Conservation (phyloP, 2,113 vertebrate genomes). For the Silurus asotus region DNA sequence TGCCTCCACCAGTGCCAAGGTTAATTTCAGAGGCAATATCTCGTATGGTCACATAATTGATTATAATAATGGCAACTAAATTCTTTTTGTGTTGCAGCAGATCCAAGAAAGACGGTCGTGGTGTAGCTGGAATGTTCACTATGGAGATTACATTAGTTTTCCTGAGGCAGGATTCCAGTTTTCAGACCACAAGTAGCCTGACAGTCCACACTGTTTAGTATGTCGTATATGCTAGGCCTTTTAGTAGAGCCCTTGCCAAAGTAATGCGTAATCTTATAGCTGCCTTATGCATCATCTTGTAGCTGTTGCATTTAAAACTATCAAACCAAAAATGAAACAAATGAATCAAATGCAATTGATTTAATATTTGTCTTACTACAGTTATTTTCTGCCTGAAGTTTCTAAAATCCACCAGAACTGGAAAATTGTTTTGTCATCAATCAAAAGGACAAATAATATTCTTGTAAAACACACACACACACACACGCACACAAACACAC, state of each 20-base stretch:
- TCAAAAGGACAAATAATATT: background rate
- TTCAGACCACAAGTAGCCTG: slow-evolving; percentile 15
- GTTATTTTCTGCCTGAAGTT: background rate
- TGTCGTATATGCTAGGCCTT: background rate
- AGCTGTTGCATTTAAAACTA: background rate
- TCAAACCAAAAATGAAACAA: background rate
- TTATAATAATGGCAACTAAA: slow-evolving; percentile 34
- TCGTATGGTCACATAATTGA: slow-evolving; percentile 42
- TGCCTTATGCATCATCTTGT: background rate
- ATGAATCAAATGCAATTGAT: background rate
- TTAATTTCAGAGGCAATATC: slow-evolving; percentile 23
- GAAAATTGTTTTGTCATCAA: slow-evolving; percentile 23
- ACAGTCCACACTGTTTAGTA: slow-evolving; percentile 11
- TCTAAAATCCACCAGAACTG: slow-evolving; percentile 12
- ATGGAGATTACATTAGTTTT: slow-evolving; percentile 42
- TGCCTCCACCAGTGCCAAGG: background rate
- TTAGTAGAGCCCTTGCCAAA: slow-evolving; percentile 11
- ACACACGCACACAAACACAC: too few relatives aligned
- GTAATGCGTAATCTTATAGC: slow-evolving; percentile 1
- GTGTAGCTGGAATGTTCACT: slow-evolving; percentile 45
- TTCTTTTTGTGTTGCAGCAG: slow-evolving; percentile 11
- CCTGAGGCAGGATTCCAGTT: slow-evolving; percentile 22
- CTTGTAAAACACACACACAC: too few relatives aligned
- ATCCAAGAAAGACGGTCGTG: slow-evolving; percentile 31
- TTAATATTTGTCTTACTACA: background rate